Conservation (phyloP, 2,113 vertebrate species). For the Bothrops jararaca region DNA sequence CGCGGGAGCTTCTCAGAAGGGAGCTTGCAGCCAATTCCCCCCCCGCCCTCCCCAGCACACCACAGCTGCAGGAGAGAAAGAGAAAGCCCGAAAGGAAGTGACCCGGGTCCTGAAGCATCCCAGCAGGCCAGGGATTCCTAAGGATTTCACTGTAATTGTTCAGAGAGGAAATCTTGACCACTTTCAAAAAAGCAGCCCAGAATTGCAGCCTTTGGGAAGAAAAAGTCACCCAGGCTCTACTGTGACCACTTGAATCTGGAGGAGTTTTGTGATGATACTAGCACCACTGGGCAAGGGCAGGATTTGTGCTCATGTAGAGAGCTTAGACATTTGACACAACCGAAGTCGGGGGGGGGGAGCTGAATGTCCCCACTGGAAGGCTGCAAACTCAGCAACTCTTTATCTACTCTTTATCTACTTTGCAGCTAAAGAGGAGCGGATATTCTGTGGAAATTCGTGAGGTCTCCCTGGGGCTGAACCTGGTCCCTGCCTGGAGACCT, state of each 20-base stretch:
- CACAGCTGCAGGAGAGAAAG: not conserved
- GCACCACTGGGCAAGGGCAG: not conserved
- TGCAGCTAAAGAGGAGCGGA: not conserved
- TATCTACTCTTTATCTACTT: too few relatives aligned
- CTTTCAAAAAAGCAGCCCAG: not conserved
- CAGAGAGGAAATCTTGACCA: not conserved
- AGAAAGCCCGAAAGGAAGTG: not conserved
- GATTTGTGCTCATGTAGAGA: not conserved
- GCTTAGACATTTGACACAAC: not conserved
- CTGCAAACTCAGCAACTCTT: not conserved
- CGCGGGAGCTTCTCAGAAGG: too few relatives aligned
- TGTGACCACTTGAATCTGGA: not conserved
- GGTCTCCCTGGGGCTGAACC: not conserved
- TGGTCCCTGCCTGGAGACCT: not conserved
- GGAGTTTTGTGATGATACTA: not conserved
- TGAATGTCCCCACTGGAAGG: not conserved
- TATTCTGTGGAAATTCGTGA: not conserved
- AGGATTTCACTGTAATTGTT: not conserved
- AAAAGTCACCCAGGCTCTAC: fast-evolving
- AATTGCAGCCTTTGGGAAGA: not conserved
- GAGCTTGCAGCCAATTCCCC: not conserved
- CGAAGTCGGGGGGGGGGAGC: not conserved
- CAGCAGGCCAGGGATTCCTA: not conserved
- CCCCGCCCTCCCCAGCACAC: not conserved
- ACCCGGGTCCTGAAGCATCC: not conserved